phyloP scores from a whole-genome alignment of 2,888 invertebrate genomes.

The Drosophila stalkeri region DNA sequence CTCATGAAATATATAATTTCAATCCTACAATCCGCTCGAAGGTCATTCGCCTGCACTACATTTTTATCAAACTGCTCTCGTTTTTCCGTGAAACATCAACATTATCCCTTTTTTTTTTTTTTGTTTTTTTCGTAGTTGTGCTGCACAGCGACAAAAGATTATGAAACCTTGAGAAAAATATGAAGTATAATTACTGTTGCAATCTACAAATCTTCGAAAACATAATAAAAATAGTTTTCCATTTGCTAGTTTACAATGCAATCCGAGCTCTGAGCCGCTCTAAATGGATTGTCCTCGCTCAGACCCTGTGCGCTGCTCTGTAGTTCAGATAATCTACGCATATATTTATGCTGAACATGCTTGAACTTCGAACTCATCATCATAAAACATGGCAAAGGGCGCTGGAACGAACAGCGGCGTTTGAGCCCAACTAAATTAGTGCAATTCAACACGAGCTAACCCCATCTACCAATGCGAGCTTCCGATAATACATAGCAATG shows the following conservation, averaged over 20 bases:
- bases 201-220: constrained; percentile 3
- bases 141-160: constrained; percentile 36
- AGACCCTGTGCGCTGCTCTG: constrained; percentile 6
- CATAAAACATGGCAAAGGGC: constrained; percentile 68
- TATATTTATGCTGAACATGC: constrained; percentile 76
- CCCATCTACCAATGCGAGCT: constrained; percentile 55
- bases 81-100: constrained; percentile 54
- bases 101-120: constrained; percentile 31
- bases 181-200: constrained; percentile 43
- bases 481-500: constrained; percentile 75
- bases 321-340: constrained; percentile 41
- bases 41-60: constrained; percentile 64
- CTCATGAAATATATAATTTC: constrained; percentile 76
- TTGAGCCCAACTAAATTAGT: constrained; percentile 25
- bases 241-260: constrained; percentile 30
- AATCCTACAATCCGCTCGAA: constrained; percentile 62
- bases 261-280: constrained; percentile 46
- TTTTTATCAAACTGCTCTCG: constrained; percentile 65
- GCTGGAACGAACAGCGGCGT: constrained; percentile 42
- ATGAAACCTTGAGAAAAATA: constrained; percentile 65
- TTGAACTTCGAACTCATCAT: constrained; percentile 80
- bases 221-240: neutral
- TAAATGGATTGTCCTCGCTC: constrained; percentile 37
- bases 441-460: constrained; percentile 40
- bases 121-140: constrained; percentile 16